Conservation (phyloP, 1,140 invertebrate genomes). For the Halictus rubicundus region DNA sequence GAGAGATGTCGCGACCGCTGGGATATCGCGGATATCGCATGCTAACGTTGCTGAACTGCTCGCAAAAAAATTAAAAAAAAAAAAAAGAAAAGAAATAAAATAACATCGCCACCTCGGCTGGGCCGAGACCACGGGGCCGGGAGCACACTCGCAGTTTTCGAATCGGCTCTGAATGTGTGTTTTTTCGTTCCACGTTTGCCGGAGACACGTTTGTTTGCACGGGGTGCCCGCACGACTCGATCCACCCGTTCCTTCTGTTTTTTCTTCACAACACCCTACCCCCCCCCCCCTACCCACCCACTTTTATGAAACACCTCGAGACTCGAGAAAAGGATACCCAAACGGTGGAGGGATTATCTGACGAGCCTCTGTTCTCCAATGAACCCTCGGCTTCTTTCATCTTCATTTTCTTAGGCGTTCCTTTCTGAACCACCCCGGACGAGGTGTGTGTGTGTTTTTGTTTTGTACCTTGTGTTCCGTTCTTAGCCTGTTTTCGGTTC, state of each 20-base stretch:
- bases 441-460: no score
- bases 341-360: no score
- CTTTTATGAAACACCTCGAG: no score
- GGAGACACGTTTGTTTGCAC: slow-evolving; percentile 63
- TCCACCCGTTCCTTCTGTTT: neutral
- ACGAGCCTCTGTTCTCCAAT: no score
- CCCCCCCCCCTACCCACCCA: no score
- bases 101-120: slow-evolving; percentile 1
- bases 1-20: neutral
- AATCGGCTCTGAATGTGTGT: slow-evolving; percentile 50
- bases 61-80: neutral
- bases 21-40: slow-evolving; percentile 3
- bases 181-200: slow-evolving; percentile 6
- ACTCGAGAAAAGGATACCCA: no score
- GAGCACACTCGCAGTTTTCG: slow-evolving; percentile 5
- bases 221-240: slow-evolving; percentile 65
- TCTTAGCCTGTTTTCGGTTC: no score
- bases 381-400: no score
- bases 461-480: no score
- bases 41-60: slow-evolving; percentile 2
- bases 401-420: no score
- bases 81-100: neutral
- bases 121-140: slow-evolving; percentile 5
- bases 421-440: no score
- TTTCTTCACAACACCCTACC: neutral